phyloP scores from a whole-genome alignment of 2,888 invertebrate genomes.

The Tachystola acroxantha region DNA sequence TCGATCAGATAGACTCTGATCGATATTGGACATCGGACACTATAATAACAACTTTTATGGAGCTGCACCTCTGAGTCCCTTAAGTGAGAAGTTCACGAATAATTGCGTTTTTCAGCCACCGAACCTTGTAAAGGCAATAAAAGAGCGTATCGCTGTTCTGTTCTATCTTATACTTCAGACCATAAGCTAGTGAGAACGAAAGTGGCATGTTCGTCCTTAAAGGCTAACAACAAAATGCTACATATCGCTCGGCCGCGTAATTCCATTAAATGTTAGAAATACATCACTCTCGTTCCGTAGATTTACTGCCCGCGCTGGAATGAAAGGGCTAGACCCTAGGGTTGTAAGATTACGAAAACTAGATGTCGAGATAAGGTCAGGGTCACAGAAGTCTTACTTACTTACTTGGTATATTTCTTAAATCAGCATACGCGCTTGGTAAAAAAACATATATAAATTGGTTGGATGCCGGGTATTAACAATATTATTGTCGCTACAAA shows the following conservation, averaged over 20 bases:
- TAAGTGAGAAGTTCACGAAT: background rate
- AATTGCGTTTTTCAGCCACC: conserved; percentile 1
- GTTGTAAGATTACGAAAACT: too few relatives aligned
- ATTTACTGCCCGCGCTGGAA: conserved; percentile 51
- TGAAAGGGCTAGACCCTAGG: conserved; percentile 45
- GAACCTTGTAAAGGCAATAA: background rate
- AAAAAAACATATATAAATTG: too few relatives aligned
- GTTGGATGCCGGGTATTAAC: too few relatives aligned
- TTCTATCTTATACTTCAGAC: background rate
- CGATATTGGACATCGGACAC: too few relatives aligned
- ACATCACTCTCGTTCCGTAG: conserved; percentile 48
- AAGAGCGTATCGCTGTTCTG: background rate
- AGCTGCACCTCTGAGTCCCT: too few relatives aligned
- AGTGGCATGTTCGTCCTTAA: too few relatives aligned
- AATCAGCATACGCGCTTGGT: too few relatives aligned
- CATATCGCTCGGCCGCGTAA: conserved; percentile 49
- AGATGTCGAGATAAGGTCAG: background rate
- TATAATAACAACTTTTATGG: too few relatives aligned
- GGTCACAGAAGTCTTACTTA: too few relatives aligned
- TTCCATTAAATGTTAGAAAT: conserved; percentile 61
- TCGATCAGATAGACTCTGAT: too few relatives aligned
- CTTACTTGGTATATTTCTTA: too few relatives aligned
- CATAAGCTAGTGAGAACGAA: background rate
- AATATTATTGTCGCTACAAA: too few relatives aligned
- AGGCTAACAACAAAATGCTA: conserved; percentile 32